Conservation (phyloP, 2,113 vertebrate genomes). For the Nymphicus hollandicus region DNA sequence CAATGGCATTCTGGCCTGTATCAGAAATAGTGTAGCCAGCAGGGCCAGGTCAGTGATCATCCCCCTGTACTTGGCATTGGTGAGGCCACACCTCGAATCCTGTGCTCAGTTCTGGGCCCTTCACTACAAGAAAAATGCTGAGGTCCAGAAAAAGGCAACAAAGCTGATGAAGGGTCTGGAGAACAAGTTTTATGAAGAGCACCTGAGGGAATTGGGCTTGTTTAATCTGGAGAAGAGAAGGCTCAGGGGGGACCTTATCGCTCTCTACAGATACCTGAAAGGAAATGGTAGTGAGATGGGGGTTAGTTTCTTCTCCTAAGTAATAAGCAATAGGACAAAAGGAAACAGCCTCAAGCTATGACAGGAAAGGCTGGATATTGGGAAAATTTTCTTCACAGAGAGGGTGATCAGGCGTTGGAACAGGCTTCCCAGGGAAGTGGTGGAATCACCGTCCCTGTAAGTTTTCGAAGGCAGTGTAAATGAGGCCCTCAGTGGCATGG, state of each 20-base stretch:
- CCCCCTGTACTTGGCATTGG: background rate
- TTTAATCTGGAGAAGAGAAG: no score
- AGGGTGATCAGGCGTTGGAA: background rate
- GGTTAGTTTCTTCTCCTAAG: background rate
- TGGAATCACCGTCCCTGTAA: background rate
- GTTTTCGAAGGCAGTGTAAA: background rate
- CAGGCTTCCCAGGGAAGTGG: background rate
- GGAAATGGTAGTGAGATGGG: background rate
- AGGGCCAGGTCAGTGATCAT: background rate
- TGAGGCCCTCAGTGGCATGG: background rate
- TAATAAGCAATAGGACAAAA: background rate
- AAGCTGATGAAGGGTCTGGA: background rate
- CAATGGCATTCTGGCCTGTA: background rate
- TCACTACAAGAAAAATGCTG: background rate
- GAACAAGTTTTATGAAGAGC: background rate
- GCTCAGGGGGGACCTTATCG: no score
- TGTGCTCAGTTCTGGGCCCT: background rate
- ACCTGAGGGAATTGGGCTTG: no score
- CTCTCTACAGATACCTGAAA: no score
- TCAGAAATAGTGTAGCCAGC: background rate
- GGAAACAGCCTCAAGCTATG: background rate
- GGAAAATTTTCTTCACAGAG: background rate
- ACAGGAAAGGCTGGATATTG: background rate
- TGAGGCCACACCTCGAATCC: background rate
- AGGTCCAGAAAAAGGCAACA: background rate